Base-by-base conservation (phyloP, 2,888 invertebrate genomes). In the Camptogramma bilineatum region DNA sequence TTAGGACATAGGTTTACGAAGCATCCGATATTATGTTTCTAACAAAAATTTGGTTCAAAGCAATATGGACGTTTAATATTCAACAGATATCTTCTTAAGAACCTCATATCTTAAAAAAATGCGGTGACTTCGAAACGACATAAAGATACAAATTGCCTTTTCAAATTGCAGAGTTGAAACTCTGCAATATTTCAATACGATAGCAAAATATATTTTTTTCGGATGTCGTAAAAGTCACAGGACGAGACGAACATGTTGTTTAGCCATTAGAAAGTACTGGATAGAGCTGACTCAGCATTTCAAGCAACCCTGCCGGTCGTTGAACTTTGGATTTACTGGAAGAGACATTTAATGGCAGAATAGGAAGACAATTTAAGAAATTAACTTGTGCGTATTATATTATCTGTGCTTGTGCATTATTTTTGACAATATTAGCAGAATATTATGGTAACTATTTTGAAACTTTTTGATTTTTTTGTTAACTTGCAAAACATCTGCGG, bases 261-360 rank as follows among this genome's bases (percentile, higher is more conserved):
- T 82, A 73, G 76, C 75, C 77, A 81, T 83, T 80, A 82, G 71
- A 75, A 80, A 79, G 72, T 77, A 77, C 76, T 73, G 70, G 74
- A 80, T 82, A 83, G 81, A 69, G 75, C 75, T 73, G 76, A 75
- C 81, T 84, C 84, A 83, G 84, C 83, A 69, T 75, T 80, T 78
- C 78, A 81, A 80, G 80, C 66, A 74, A 56, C 69, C 66, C 69
- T 77, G 64, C n/a, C 58, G 28, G 59, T 64, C 73, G 65, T 68
- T 60, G 54, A 56, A 63, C 56, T 59, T 64, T 59, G 52, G 44
- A 8, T 16, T 24, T 16, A 9, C 76, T 79, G 59, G 79, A 82
- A 74, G 52, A 3, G 73, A 17, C 68, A 64, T 56, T 3, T 31
- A 48, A 28, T 39, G 13, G 10, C 13, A 54, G 16, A 46, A 39